Evolutionary conservation across 2,113 vertebrate genomes (phyloP).

Genomic region (Aegypius monachus): DNA sequence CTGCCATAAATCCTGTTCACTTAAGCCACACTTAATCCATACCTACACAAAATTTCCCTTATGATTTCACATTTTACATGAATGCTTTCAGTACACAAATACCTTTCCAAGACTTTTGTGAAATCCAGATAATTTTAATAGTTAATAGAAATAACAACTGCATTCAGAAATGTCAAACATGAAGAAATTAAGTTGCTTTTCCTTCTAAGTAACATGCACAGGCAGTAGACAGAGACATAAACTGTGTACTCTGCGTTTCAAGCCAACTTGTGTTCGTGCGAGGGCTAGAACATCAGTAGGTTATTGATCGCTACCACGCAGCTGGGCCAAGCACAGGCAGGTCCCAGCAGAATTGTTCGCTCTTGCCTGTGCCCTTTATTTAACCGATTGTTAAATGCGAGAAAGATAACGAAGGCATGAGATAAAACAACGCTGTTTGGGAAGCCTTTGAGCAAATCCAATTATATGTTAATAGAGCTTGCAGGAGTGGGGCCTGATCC

Average conservation of each 20-base stretch:
- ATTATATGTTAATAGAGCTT: background rate
- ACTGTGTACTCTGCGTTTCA: background rate
- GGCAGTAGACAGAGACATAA: background rate
- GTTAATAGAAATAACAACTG: background rate
- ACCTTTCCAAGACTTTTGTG: background rate
- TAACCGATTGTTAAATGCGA: background rate
- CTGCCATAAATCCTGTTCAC: background rate
- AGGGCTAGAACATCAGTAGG: background rate
- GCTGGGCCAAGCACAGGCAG: background rate
- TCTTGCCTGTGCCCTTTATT: background rate
- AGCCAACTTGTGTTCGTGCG: background rate
- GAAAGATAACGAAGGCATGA: background rate
- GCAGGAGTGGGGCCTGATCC: background rate
- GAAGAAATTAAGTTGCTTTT: background rate
- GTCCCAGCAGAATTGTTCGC: background rate
- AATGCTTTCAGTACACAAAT: background rate
- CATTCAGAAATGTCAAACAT: background rate
- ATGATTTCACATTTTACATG: conserved; percentile 1
- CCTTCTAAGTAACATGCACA: fast-evolving
- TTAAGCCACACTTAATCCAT: background rate
- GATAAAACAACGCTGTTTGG: background rate
- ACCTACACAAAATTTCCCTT: background rate
- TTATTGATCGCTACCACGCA: background rate
- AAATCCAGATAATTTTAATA: background rate
- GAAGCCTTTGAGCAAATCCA: background rate